A percentile compares a stretch with the other conserved stretches of the same genome.
Conservation (phyloP, 2,797 vertebrate species). For the Premnoplex brunnescens region DNA sequence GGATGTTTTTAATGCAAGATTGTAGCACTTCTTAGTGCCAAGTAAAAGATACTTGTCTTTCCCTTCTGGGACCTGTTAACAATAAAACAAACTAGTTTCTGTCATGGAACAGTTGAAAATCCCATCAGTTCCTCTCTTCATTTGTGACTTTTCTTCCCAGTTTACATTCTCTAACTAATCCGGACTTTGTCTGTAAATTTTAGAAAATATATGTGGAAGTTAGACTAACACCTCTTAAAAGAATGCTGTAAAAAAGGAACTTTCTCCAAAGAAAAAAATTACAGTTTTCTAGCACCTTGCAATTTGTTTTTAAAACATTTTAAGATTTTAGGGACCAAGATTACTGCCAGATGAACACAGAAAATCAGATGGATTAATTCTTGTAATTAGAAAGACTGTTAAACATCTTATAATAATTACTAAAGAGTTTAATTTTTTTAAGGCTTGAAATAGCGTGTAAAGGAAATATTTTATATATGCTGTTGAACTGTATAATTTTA, state of each 20-base stretch:
- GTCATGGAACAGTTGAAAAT: background rate
- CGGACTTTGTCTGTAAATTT: background rate
- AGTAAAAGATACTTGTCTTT: background rate
- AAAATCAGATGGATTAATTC: background rate
- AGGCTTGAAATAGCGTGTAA: background rate
- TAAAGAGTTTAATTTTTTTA: background rate
- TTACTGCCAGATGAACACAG: background rate
- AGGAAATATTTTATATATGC: background rate
- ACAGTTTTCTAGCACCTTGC: background rate
- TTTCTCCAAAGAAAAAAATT: background rate
- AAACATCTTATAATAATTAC: background rate
- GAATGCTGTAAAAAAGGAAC: background rate
- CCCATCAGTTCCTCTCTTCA: background rate
- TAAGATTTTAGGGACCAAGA: background rate
- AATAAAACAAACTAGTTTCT: background rate
- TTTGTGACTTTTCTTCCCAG: background rate
- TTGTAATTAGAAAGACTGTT: background rate
- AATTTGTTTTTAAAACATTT: background rate
- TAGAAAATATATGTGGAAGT: background rate
- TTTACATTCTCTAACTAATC: background rate
- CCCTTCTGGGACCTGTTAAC: background rate
- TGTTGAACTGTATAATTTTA: fast-evolving
- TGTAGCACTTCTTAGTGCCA: background rate
- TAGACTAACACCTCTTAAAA: background rate
- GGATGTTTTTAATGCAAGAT: background rate